Conservation (phyloP, 2,113 vertebrate genomes). For the Hystrix cristata region DNA sequence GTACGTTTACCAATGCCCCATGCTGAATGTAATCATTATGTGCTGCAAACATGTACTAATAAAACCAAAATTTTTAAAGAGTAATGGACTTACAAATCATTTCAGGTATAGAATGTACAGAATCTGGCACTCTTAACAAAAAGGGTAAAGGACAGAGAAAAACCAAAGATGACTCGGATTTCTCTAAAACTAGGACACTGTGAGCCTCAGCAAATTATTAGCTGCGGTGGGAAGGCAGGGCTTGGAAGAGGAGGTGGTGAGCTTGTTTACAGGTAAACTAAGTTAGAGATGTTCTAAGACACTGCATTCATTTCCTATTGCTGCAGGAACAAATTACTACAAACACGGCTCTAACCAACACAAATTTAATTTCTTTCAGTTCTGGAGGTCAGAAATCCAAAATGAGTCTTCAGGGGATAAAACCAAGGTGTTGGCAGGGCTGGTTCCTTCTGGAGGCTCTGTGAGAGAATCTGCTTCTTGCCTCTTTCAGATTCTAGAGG, state of each 20-base stretch:
- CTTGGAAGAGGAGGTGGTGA: neutral
- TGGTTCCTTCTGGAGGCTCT: neutral
- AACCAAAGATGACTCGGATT: neutral
- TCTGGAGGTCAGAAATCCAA: neutral
- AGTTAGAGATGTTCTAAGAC: neutral
- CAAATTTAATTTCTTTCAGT: neutral
- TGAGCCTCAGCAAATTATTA: neutral
- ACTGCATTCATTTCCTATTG: neutral
- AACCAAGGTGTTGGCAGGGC: neutral
- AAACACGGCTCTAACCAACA: neutral
- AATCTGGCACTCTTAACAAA: neutral
- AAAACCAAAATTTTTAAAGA: neutral
- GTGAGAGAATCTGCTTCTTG: neutral
- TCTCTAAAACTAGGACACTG: neutral
- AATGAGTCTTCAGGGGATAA: neutral
- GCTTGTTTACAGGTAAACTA: neutral
- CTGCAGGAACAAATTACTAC: neutral
- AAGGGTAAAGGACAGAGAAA: neutral
- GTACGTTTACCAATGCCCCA: neutral
- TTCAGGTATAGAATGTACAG: neutral
- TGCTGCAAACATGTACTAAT: neutral
- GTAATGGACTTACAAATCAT: neutral
- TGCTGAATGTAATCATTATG: neutral
- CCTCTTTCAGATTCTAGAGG: neutral
- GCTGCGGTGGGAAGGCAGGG: neutral